These are phyloP conservation scores for Chamaetylas fuelleborni DNA, from an alignment of 2,113 vertebrate genomes.

Conservation along the genomic window DNA sequence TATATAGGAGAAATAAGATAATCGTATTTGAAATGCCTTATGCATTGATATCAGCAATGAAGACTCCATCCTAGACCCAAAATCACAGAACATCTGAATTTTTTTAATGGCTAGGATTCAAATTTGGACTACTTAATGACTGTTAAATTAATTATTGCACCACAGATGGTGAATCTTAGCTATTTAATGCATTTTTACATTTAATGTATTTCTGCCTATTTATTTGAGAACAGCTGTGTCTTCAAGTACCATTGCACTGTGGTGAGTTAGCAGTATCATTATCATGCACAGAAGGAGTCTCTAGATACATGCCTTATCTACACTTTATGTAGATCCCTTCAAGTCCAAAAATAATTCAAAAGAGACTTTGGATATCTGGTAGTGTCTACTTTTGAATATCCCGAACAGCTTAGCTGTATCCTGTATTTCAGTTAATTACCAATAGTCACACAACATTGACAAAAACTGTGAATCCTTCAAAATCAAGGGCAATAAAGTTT, in stretches of 20 bases:
- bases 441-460: background rate
- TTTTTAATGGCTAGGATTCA: background rate
- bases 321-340: background rate
- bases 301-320: background rate
- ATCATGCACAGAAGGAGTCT: background rate
- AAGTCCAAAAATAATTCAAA: background rate
- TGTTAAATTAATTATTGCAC: background rate
- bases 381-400: background rate
- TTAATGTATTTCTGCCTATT: background rate
- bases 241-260: background rate
- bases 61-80: background rate
- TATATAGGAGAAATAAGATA: background rate
- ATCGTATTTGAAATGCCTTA: background rate
- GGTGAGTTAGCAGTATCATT: background rate
- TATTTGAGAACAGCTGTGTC: background rate
- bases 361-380: background rate
- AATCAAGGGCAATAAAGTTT: background rate
- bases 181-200: background rate
- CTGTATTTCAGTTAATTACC: background rate
- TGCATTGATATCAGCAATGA: background rate
- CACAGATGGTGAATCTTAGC: background rate
- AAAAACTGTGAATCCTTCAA: background rate
- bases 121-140: background rate
- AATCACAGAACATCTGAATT: background rate
- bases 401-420: background rate